Base-by-base conservation (phyloP, 2,113 vertebrate species). In the Dicerorhinus sumatrensis region DNA sequence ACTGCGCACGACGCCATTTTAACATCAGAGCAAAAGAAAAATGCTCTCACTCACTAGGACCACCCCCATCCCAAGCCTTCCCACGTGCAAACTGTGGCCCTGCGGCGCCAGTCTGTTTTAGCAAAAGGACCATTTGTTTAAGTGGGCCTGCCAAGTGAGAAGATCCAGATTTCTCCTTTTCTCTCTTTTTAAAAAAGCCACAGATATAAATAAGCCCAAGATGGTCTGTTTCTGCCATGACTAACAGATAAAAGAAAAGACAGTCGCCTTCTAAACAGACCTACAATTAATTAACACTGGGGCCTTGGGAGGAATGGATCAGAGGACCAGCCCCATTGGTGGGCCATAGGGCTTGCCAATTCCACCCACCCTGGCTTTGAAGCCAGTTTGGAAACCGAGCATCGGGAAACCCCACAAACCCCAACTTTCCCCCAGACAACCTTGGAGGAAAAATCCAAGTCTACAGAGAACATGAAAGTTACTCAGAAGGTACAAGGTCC, bases 51-150 rank as follows among this genome's bases (percentile, higher is more conserved):
- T n/a, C 89, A 51, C 42, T 18, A 70, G 51, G 65, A 36, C 36
- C 27, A 27, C 20, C 42, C 67, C 36, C 42, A 51, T 1, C 51
- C 14, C 58, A 69, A 20, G 29, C 48, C 63, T 39, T 92, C 89
- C 79, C 60, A 36, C 58, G 73, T 67, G 60, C 58, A 85, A 51
- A 80, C 42, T 42, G 36, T 18, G 70, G 84, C n/a, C 54, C 17
- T 3, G 8, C 12, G 25, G n/a, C 8, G 1, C 56, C 16, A 25
- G 63, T 62, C 81, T 42, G 72, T 92, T 90, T 81, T 76, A 85
- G 72, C 73, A 76, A 81, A 93, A 93, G 75, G 75, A 96, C 27
- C 81, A 82, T 91, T 85, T 95, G 81, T 77, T 95, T 93, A 70
- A 93, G 82, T 12, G 48, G 89, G 51, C 3, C 80, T 91, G 62